Base-by-base conservation (phyloP, 2,113 vertebrate genomes). In the Carassius auratus region DNA sequence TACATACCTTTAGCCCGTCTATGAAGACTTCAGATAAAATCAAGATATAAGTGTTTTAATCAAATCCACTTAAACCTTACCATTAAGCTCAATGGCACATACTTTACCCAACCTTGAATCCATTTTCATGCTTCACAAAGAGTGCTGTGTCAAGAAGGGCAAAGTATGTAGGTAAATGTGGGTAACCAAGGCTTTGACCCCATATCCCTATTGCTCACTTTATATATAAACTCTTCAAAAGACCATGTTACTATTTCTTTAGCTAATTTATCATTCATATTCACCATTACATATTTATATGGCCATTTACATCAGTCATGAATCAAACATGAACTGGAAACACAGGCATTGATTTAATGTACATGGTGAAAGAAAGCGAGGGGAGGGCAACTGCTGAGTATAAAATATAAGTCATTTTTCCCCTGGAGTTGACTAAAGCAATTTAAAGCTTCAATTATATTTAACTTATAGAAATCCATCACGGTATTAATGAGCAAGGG, bases 231-330 rank as follows among this genome's bases (percentile, higher is more conserved):
- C 26, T 42, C 52, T 23, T 73, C 33, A n/a, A 57, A 79, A 79
- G 52, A 19, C 33, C 17, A 57, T n/a, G 38, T 10, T 80, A 64
- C 57, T 66, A 75, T 75, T 75, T 50, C 38, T 76, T 76, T 36
- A 69, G 8, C 61, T 78, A 52, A 42, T 85, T 36, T 77, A 68
- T 76, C 59, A 66, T 84, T 77, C 83, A 84, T 66, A 38, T 48
- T 66, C 13, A 62, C 45, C n/a, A 66, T 77, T 84, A 77, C 83
- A 84, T 76, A 85, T 85, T 85, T 45, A 85, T 85, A 75, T 75
- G 23, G 30, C 74, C 75, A 68, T 78, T 85, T 78, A 85, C 45
- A 78, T 50, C 48, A 78, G 23, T 78, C 62, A 85, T 85, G 68
- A 85, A 78, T 85, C 84, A 85, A 69, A 85, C 48, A 85, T 85